These are phyloP conservation scores for Drosophila kanapiae DNA, from an alignment of 1,140 invertebrate species.

Conservation along the genomic window DNA sequence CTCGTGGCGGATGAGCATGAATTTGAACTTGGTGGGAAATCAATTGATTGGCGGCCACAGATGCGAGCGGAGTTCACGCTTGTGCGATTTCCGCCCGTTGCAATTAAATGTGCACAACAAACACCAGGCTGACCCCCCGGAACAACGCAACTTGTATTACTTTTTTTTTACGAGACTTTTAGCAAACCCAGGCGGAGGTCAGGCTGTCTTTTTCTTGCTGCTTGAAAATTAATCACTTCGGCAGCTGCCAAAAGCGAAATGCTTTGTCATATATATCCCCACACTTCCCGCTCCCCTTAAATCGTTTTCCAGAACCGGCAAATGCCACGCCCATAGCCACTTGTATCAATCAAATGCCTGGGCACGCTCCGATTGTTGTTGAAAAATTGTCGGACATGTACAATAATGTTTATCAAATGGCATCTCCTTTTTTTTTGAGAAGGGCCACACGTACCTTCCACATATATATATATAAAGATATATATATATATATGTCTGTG, in stretches of 20 bases:
- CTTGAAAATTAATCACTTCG: conserved; percentile 74
- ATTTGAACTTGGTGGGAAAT: conserved; percentile 31
- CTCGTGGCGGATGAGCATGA: neutral
- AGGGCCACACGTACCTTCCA: neutral
- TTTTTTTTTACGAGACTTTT: neutral
- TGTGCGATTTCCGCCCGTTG: conserved; percentile 36
- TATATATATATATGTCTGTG: neutral
- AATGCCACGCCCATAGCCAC: conserved; percentile 18
- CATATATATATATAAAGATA: too few species aligned
- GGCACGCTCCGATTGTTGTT: conserved; percentile 72
- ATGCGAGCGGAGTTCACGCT: conserved; percentile 31
- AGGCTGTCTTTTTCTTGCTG: conserved; percentile 12
- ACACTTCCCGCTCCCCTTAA: conserved; percentile 43
- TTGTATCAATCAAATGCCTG: conserved; percentile 74
- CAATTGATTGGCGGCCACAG: conserved; percentile 47
- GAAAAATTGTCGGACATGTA: conserved; percentile 82
- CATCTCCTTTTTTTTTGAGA: conserved; percentile 56
- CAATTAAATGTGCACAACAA: conserved; percentile 44
- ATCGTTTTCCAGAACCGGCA: conserved; percentile 37
- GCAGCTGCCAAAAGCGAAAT: conserved; percentile 70
- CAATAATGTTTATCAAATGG: conserved; percentile 81
- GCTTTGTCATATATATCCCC: conserved; percentile 73
- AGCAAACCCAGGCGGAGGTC: neutral
- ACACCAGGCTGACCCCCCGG: neutral
- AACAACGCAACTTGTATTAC: too few species aligned